Percentiles rank a stretch among this genome's conserved stretches.
These are phyloP conservation scores for Smutsia gigantea DNA, from an alignment of 2,797 vertebrate genomes.

Conservation along the genomic window DNA sequence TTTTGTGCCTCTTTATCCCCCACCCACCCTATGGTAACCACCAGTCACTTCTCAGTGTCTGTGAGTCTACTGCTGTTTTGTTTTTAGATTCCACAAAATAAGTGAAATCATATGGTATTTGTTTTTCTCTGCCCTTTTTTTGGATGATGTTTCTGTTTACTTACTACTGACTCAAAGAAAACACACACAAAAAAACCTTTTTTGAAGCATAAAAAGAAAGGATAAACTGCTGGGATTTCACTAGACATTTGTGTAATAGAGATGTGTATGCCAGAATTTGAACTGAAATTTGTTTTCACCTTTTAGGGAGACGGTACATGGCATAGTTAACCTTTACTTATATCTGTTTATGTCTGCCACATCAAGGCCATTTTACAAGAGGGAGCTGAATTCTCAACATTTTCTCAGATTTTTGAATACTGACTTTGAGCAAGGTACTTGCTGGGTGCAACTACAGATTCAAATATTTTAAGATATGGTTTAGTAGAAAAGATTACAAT, in stretches of 20 bases:
- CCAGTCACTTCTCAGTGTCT: too few species aligned
- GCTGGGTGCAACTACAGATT: neutral
- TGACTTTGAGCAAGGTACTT: neutral
- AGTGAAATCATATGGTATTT: too few species aligned
- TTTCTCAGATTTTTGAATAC: neutral
- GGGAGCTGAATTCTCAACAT: neutral
- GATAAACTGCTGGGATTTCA: neutral
- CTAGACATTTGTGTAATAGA: neutral
- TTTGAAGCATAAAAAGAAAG: constrained; percentile 2
- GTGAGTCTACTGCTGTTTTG: too few species aligned
- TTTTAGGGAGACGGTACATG: neutral
- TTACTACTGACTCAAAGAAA: neutral
- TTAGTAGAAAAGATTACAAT: constrained; percentile 2
- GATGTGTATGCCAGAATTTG: neutral
- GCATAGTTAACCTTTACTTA: neutral
- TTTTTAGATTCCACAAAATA: too few species aligned
- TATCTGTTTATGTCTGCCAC: neutral
- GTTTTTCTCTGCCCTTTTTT: neutral
- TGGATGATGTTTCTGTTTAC: neutral
- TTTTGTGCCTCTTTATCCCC: too few species aligned
- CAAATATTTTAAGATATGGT: neutral
- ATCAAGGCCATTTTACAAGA: neutral
- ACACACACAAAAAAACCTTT: neutral
- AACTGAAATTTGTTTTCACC: neutral
- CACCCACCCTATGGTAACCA: too few species aligned